Percentiles rank a stretch among this genome's conserved stretches.
Evolutionary conservation across 2,888 invertebrate species (phyloP).

Genomic region (Eulithis prunata): DNA sequence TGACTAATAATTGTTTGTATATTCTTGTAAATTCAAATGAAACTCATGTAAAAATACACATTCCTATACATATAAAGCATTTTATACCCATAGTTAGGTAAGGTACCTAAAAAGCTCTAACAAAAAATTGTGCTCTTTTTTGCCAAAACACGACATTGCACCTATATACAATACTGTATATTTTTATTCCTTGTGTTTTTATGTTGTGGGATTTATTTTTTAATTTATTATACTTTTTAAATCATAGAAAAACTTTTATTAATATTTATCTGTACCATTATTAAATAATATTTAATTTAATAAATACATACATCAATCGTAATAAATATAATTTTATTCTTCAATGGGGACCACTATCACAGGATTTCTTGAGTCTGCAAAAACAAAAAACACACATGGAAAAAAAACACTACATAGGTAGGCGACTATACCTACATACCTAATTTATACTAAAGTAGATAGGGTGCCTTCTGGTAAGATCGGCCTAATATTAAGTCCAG

Average conservation of each 20-base stretch:
- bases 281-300: too few species aligned
- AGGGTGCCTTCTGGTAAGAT: too few species aligned
- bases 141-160: too few species aligned
- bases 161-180: too few species aligned
- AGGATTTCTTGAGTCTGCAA: slow-evolving; percentile 50
- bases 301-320: neutral
- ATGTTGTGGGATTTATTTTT: neutral
- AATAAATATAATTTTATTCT: slow-evolving; percentile 40
- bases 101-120: too few species aligned
- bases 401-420: neutral
- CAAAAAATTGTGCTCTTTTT: too few species aligned
- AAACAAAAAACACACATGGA: neutral
- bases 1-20: too few species aligned
- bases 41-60: slow-evolving; percentile 1
- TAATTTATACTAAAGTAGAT: neutral
- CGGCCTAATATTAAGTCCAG: too few species aligned
- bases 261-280: neutral
- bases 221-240: slow-evolving; percentile 7
- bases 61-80: slow-evolving; percentile 15
- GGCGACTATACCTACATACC: neutral
- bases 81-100: neutral
- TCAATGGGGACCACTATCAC: slow-evolving; percentile 64
- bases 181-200: neutral
- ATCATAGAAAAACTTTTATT: slow-evolving; percentile 6
- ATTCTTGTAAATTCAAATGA: too few species aligned